These are phyloP conservation scores for Scortum barcoo DNA, from an alignment of 2,113 vertebrate genomes.

Conservation along the genomic window DNA sequence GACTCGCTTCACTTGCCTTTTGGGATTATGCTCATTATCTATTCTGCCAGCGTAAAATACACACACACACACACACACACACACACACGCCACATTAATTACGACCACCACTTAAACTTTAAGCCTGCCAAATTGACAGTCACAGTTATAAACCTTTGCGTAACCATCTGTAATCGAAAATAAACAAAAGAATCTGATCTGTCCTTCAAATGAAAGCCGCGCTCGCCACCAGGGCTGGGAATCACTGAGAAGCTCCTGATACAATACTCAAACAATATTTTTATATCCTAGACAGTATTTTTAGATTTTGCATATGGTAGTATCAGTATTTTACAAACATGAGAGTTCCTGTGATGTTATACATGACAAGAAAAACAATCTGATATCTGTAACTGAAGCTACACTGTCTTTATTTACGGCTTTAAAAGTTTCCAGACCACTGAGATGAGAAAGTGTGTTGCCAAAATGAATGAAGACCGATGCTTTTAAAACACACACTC, in stretches of 20 bases:
- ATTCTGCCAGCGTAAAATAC: slow-evolving; percentile 59
- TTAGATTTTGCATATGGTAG: neutral
- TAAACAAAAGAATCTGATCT: slow-evolving; percentile 36
- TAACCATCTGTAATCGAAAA: slow-evolving; percentile 46
- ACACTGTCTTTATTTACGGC: neutral
- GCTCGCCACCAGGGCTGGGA: neutral
- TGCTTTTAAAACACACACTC: neutral
- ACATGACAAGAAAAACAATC: neutral
- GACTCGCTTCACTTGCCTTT: slow-evolving; percentile 68
- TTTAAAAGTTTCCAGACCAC: neutral
- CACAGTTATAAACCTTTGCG: slow-evolving; percentile 37
- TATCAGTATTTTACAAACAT: neutral
- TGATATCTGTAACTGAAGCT: neutral
- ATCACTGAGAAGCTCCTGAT: neutral
- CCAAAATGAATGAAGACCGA: neutral
- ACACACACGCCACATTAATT: too few relatives aligned
- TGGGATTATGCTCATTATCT: slow-evolving; percentile 73
- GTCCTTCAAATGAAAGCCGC: slow-evolving; percentile 20
- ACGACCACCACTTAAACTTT: slow-evolving; percentile 31
- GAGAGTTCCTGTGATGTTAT: neutral
- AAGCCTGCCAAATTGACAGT: slow-evolving; percentile 45
- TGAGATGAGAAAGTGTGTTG: neutral
- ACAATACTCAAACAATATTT: neutral
- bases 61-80: slow-evolving; percentile 20
- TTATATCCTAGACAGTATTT: neutral